Conservation (phyloP, 2,888 invertebrate genomes). For the Chaetogeoica ovagalla region DNA sequence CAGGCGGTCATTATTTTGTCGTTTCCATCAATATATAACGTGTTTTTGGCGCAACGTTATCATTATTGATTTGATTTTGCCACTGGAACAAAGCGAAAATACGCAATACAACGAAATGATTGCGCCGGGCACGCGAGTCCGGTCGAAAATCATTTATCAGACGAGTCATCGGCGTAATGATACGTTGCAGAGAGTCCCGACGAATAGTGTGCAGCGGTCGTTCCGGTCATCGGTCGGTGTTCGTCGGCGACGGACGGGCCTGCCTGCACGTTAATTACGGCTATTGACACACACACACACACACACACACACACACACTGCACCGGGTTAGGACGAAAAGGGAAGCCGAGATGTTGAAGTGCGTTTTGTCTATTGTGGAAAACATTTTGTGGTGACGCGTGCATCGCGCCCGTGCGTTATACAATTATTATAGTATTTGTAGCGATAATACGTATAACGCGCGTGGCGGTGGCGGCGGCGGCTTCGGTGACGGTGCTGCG, state of each 20-base stretch:
- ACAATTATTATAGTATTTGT: too few species aligned
- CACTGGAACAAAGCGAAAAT: too few species aligned
- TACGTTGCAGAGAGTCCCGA: neutral
- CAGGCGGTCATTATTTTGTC: too few species aligned
- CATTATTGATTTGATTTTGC: too few species aligned
- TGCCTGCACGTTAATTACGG: neutral
- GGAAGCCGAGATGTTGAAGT: neutral
- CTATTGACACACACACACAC: conserved; percentile 4
- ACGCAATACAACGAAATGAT: too few species aligned
- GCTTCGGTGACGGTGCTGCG: too few species aligned
- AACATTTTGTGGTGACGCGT: neutral
- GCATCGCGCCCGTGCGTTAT: too few species aligned
- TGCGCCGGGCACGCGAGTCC: neutral
- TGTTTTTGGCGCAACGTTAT: too few species aligned
- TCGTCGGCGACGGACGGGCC: too few species aligned
- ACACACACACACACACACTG: neutral
- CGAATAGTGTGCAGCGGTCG: neutral
- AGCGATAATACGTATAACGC: neutral
- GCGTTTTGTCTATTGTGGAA: neutral
- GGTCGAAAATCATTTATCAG: neutral
- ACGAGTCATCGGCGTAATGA: neutral
- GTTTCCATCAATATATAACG: too few species aligned
- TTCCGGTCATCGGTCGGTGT: neutral
- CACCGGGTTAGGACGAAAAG: neutral
- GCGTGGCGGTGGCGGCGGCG: too few species aligned